Conservation (phyloP, 2,888 invertebrate genomes). For the Megamerina dolium region DNA sequence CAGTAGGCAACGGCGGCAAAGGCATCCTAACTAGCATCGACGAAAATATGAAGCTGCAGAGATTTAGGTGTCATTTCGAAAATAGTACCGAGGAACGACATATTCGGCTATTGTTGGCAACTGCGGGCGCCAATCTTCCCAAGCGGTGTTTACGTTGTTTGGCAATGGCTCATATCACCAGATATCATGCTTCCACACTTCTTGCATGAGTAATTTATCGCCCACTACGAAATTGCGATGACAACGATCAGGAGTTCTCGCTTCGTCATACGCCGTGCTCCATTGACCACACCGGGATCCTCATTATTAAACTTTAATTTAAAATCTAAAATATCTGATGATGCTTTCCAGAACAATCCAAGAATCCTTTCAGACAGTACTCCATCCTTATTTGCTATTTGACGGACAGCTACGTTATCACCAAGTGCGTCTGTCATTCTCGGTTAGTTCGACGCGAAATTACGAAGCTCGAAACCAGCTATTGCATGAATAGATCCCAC, state of each 20-base stretch:
- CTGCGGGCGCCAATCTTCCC: conserved; percentile 3
- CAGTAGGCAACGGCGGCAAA: conserved; percentile 6
- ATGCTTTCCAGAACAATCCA: conserved; percentile 6
- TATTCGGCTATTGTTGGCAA: no score
- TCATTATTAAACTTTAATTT: conserved; percentile 3
- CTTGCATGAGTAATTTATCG: no score
- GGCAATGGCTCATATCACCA: conserved; percentile 5
- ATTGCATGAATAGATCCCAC: no score
- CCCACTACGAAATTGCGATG: not conserved
- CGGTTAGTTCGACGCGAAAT: no score
- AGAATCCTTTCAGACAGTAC: no score
- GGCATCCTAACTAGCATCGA: conserved; percentile 4
- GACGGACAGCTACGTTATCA: no score
- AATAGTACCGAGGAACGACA: not conserved
- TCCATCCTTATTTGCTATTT: no score
- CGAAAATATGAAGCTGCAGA: conserved; percentile 4
- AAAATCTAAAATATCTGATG: conserved; percentile 2
- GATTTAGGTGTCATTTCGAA: no score
- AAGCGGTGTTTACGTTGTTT: not conserved
- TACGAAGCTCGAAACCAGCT: no score
- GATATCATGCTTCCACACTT: no score
- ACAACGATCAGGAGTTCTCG: conserved; percentile 6
- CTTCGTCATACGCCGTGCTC: conserved; percentile 10
- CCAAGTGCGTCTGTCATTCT: no score
- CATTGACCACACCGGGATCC: not conserved